phyloP scores from a whole-genome alignment of 2,888 invertebrate species.

The Spilarctia lutea region DNA sequence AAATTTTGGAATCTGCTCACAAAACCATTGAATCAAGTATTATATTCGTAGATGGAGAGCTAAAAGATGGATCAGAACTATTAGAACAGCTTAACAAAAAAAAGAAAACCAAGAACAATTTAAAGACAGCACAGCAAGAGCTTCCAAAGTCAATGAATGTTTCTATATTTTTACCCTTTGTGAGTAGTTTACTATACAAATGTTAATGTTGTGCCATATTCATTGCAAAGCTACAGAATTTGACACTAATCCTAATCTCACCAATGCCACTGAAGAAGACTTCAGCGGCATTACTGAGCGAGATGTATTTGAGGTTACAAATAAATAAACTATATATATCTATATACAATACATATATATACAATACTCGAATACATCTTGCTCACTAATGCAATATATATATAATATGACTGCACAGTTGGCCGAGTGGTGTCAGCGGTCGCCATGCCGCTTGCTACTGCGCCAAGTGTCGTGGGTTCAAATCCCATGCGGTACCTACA shows the following conservation, averaged over 20 bases:
- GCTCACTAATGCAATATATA: too few relatives aligned
- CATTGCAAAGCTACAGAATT: not conserved
- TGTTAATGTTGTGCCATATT: not conserved
- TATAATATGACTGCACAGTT: too few relatives aligned
- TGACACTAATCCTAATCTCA: not conserved
- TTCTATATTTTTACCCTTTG: constrained; percentile 90
- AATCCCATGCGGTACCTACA: too few relatives aligned
- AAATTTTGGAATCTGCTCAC: constrained; percentile 87
- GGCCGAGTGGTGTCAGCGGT: too few relatives aligned
- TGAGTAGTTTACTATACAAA: constrained; percentile 73
- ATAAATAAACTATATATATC: too few relatives aligned
- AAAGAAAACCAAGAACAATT: constrained; percentile 83
- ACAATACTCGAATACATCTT: too few relatives aligned
- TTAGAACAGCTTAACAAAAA: constrained; percentile 89
- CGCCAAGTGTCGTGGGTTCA: too few relatives aligned
- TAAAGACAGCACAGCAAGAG: constrained; percentile 75
- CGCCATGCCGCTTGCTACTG: too few relatives aligned
- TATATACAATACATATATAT: too few relatives aligned
- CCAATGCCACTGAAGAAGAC: too few relatives aligned
- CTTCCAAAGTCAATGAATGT: constrained; percentile 86
- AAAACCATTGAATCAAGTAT: constrained; percentile 88
- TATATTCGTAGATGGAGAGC: constrained; percentile 91
- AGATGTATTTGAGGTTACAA: too few relatives aligned
- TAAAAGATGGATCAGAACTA: constrained; percentile 87
- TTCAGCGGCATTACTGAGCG: too few relatives aligned